phyloP scores from a whole-genome alignment of 2,888 invertebrate genomes.

The Archaeoteleia sp. region DNA sequence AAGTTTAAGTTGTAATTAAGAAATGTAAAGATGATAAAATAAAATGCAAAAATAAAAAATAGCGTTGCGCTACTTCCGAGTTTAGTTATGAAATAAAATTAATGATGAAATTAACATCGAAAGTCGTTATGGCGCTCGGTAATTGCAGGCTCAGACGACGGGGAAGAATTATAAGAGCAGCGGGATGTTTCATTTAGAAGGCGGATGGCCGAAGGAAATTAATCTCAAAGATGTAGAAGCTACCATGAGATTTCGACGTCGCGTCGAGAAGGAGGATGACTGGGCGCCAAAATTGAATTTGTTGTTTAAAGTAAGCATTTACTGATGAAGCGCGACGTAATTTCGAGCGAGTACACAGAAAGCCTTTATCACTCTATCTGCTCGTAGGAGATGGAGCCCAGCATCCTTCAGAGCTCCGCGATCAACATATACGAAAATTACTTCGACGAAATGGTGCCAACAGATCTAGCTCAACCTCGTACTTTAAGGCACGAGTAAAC shows the following conservation, averaged over 20 bases:
- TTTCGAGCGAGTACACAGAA: constrained; percentile 38
- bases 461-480: constrained; percentile 81
- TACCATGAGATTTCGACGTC: constrained; percentile 88
- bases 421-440: constrained; percentile 94
- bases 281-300: constrained; percentile 76
- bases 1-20: no score
- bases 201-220: constrained; percentile 97
- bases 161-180: constrained; percentile 75
- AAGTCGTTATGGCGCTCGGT: constrained; percentile 15
- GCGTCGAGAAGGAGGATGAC: constrained; percentile 94
- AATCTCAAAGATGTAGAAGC: constrained; percentile 91
- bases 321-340: constrained; percentile 47
- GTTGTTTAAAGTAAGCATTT: constrained; percentile 46
- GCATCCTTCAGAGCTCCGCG: constrained; percentile 93
- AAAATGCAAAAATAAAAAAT: constrained; percentile 8
- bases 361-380: constrained; percentile 29
- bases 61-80: neutral
- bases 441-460: constrained; percentile 85
- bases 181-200: constrained; percentile 91
- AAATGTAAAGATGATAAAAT: neutral
- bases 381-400: constrained; percentile 87
- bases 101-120: constrained; percentile 32
- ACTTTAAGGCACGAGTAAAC: constrained; percentile 57
- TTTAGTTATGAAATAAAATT: constrained; percentile 30
- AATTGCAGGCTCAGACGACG: constrained; percentile 58